Evolutionary conservation across 2,888 invertebrate species (phyloP), one percentile per base, ranked within the genome.

Genomic region (Thalpophila matura): DNA sequence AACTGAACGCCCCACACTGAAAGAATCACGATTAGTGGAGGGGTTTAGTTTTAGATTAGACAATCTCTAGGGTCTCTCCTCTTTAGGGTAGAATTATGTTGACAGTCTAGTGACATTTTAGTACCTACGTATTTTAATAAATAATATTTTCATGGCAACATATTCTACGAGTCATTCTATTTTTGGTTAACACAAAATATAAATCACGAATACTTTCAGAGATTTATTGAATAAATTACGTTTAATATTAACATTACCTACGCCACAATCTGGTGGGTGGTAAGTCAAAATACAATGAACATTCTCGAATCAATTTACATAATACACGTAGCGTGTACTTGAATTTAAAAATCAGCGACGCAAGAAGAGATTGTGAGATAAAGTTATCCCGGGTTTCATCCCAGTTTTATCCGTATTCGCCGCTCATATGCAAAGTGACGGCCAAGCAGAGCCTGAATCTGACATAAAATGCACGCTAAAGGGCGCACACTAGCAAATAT

Each of bases 331-430:
- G 78, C 81, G 80, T 84, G 79, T 81, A 86, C 86, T 86, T 78
- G 85, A 89, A 86, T 91, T 89, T 89, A 85, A 90, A 91, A 91
- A 89, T 88, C 87, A 82, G 82, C 80, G 78, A 82, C 84, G 80
- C 81, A 84, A 87, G 86, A 84, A 81, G 81, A 82, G 86, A 86
- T 86, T 86, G 71, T 77, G 80, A 84, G 83, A 87, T 87, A 87
- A 89, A 86, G 86, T 89, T 89, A 90, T 88, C 77, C 84, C 50
- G 63, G 81, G 86, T 86, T 88, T 89, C 87, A 87, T 83, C 81
- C 82, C 70, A 80, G 86, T 86, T 87, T 89, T 86, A 87, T 83
- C 80, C 69, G 78, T 80, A 80, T 80, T 84, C 72, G 72, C 79
- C 80, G 81, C 83, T 83, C 84, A 73, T 84, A 89, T 90, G 89